Base-by-base conservation (phyloP, 1,140 invertebrate species). In the Meloidogyne exigua region DNA sequence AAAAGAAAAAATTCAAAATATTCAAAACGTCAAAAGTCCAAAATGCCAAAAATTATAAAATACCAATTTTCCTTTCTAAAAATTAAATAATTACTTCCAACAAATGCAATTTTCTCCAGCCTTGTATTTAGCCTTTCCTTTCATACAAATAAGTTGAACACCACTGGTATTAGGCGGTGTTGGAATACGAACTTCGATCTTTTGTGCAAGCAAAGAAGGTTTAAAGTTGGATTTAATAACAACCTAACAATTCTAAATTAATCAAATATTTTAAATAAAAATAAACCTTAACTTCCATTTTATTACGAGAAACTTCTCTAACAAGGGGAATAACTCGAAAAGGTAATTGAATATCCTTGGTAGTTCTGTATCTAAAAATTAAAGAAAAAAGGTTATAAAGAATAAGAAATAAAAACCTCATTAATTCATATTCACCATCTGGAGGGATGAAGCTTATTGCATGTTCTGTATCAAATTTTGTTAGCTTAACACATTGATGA, bases 161-260 rank as follows among this genome's bases (percentile, higher is more conserved):
- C 96, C 96, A 71, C 95, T 96, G 0, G 97, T 99, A 88, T 99
- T 99, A 18, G 98, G 90, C 1, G 97, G 97, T 0, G 96, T 99
- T 18, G 97, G 97, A 81, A 99, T 98, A 88, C 96, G 94, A 79
- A 91, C 91, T 90, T 99, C 97, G 80, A 99, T 98, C 90, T 99
- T 99, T 88, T 99, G 97, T 0, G 96, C 96, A 25, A 99, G 90
- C 10, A 99, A 89, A 0, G 95, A 98, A 0, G 96, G 94, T 88
- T 99, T 99, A 88, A 99, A 99, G 89, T 97, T 99, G n/a, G 95
- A 96, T 89, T 99, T 99, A 4, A 99, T 90, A 3, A 99, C 96
- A 10, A 73, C 69, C 69, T 71, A 71, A 71, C 18, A 10, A 0
- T 18, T 18, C 7, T n/a, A 57, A 57, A 57, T 7, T 57, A 57